Evolutionary conservation across 2,797 vertebrate species (phyloP).

Genomic region (Novumbra hubbsi): DNA sequence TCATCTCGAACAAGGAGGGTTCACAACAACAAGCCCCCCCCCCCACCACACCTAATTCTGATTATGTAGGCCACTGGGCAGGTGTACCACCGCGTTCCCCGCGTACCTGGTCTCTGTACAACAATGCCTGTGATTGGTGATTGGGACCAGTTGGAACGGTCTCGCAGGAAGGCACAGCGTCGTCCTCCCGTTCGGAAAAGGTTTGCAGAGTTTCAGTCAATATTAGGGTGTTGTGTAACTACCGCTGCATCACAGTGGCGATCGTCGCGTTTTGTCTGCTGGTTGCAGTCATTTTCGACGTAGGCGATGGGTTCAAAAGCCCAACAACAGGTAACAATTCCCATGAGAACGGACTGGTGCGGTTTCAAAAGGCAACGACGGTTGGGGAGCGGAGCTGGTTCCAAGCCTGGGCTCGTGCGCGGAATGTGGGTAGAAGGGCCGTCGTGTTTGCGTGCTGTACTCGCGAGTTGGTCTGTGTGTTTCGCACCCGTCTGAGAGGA

Average conservation of each 20-base stretch:
- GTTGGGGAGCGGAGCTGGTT: too few relatives aligned
- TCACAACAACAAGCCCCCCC: slow-evolving; percentile 26
- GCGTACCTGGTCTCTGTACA: slow-evolving; percentile 17
- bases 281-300: background rate
- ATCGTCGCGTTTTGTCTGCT: background rate
- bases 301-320: too few relatives aligned
- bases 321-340: too few relatives aligned
- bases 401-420: too few relatives aligned
- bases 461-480: background rate
- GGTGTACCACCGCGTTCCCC: slow-evolving; percentile 26
- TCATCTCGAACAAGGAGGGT: slow-evolving; percentile 71
- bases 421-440: too few relatives aligned
- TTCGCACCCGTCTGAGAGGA: background rate
- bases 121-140: slow-evolving; percentile 8
- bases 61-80: slow-evolving; percentile 41
- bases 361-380: too few relatives aligned
- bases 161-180: background rate
- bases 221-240: background rate
- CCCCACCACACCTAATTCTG: slow-evolving; percentile 25
- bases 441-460: background rate
- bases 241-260: too few relatives aligned
- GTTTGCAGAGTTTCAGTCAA: slow-evolving; percentile 11
- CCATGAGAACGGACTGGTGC: too few relatives aligned
- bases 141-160: background rate
- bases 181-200: slow-evolving; percentile 25